These are phyloP conservation scores for Dufourea novaeangliae DNA, from an alignment of 1,140 invertebrate species.

Conservation along the genomic window DNA sequence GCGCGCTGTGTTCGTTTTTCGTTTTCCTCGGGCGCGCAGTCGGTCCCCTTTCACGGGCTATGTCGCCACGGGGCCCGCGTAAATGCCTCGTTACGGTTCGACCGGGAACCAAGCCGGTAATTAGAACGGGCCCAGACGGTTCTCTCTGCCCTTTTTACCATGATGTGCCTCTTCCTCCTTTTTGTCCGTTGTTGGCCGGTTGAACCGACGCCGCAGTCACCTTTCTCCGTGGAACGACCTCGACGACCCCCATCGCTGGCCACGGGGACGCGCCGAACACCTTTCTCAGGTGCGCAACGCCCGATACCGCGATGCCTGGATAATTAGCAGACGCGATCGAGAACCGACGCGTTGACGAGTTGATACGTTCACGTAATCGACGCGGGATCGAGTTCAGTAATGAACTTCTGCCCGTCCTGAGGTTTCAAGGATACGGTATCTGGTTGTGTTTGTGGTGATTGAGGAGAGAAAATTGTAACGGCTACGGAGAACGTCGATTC, in stretches of 20 bases:
- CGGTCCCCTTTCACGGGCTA: background rate
- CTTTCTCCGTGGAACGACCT: conserved; percentile 42
- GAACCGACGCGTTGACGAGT: conserved; percentile 29
- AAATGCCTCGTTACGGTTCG: conserved; percentile 34
- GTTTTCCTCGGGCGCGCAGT: background rate
- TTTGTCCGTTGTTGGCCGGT: background rate
- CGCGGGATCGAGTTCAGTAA: conserved; percentile 3
- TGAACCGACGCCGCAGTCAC: conserved; percentile 12
- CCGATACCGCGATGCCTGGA: background rate
- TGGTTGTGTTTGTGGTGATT: no score
- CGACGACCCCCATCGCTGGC: conserved; percentile 36
- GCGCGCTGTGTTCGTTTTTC: background rate
- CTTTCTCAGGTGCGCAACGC: conserved; percentile 18
- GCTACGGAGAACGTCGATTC: background rate
- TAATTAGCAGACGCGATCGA: conserved; percentile 43
- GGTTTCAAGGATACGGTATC: background rate
- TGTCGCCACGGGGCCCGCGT: conserved; percentile 28
- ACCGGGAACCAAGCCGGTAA: conserved; percentile 28
- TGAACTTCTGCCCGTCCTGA: background rate
- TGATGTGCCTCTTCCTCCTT: background rate
- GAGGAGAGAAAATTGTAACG: background rate
- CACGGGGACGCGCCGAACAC: conserved; percentile 10
- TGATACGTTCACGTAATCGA: conserved; percentile 22
- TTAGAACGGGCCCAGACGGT: conserved; percentile 25
- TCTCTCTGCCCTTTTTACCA: background rate